Conservation (phyloP, 2,888 invertebrate genomes). For the Aspidiotus destructor region DNA sequence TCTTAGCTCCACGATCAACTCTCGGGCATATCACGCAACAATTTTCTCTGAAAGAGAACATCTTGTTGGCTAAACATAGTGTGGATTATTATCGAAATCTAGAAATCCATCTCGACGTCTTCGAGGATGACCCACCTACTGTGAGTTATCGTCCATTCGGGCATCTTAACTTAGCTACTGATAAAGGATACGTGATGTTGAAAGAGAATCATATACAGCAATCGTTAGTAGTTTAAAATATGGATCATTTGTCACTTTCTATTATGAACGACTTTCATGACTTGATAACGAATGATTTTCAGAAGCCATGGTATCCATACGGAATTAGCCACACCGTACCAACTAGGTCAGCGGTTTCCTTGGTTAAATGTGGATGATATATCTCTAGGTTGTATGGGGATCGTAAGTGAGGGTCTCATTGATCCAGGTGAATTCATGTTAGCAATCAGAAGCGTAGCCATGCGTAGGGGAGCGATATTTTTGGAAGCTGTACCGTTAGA, state of each 20-base stretch:
- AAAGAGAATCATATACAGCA: constrained; percentile 59
- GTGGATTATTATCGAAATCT: constrained; percentile 77
- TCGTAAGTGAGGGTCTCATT: constrained; percentile 76
- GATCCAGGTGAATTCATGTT: constrained; percentile 10
- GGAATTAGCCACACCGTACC: constrained; percentile 56
- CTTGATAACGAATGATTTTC: background rate
- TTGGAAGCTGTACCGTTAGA: constrained; percentile 23
- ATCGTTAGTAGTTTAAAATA: constrained; percentile 42
- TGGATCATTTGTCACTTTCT: no score
- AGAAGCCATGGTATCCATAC: constrained; percentile 52
- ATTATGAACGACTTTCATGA: no score
- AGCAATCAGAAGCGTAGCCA: constrained; percentile 1
- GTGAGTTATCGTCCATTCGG: constrained; percentile 78
- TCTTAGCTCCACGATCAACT: constrained; percentile 47
- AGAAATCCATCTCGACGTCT: constrained; percentile 51
- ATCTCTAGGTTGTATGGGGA: constrained; percentile 64
- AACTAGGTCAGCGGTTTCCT: constrained; percentile 69
- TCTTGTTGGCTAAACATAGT: constrained; percentile 77
- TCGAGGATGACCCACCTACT: constrained; percentile 51
- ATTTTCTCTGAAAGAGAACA: constrained; percentile 85
- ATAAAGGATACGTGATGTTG: constrained; percentile 62
- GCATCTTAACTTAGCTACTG: constrained; percentile 73
- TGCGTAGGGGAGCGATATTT: constrained; percentile 8
- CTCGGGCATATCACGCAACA: constrained; percentile 86
- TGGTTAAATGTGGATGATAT: constrained; percentile 83